Conservation (phyloP, 2,113 vertebrate species). For the Dipodomys spectabilis region DNA sequence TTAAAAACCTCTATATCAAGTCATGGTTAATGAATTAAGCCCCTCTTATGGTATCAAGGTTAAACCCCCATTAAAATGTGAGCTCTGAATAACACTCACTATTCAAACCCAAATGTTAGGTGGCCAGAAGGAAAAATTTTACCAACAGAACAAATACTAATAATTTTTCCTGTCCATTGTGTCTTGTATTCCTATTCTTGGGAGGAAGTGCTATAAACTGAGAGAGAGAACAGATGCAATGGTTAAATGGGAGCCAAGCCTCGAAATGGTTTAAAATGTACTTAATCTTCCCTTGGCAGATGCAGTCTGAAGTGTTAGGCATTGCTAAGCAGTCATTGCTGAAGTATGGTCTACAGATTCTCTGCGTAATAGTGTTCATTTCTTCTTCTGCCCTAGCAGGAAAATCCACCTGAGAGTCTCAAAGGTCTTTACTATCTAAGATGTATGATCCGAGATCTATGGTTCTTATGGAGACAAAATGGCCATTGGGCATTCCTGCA, state of each 20-base stretch:
- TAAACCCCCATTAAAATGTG: neutral
- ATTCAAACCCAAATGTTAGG: neutral
- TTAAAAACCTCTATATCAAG: neutral
- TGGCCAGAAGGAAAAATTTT: neutral
- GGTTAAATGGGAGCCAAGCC: neutral
- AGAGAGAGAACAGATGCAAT: neutral
- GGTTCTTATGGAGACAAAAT: slow-evolving; percentile 61
- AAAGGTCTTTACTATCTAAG: slow-evolving; percentile 67
- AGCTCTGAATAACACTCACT: neutral
- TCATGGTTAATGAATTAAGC: neutral
- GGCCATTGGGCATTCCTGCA: neutral
- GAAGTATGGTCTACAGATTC: neutral
- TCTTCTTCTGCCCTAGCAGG: slow-evolving; percentile 48
- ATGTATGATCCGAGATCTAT: slow-evolving; percentile 59
- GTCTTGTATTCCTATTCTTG: neutral
- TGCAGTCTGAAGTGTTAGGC: neutral
- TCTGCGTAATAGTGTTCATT: neutral
- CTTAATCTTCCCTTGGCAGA: slow-evolving; percentile 64
- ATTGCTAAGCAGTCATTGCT: slow-evolving; percentile 25
- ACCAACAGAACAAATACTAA: neutral
- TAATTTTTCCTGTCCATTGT: neutral
- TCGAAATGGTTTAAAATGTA: neutral
- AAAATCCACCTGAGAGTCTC: slow-evolving; percentile 71
- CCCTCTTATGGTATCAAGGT: neutral
- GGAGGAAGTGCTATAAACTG: neutral